Percentiles rank a stretch among this genome's conserved stretches.
phyloP scores from a whole-genome alignment of 1,140 invertebrate species.

The Scaptomyza pallida region DNA sequence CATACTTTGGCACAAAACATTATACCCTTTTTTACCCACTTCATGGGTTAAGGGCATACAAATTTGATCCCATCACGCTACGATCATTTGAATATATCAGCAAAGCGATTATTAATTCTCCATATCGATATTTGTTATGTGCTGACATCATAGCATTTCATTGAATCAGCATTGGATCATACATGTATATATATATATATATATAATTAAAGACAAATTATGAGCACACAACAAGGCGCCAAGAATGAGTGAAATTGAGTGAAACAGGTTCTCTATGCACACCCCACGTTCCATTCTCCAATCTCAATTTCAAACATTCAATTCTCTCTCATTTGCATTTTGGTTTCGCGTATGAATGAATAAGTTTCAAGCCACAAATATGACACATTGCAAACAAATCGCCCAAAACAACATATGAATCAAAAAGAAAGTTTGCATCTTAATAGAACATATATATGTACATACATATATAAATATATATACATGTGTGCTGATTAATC shows the following conservation, averaged over 20 bases:
- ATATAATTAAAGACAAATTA: conserved; percentile 74
- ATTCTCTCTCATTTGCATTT: background rate
- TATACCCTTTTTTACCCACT: no score
- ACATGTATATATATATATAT: no score
- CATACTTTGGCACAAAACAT: no score
- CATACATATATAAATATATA: background rate
- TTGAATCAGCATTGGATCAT: conserved; percentile 54
- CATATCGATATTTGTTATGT: background rate
- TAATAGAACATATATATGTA: background rate
- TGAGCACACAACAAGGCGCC: conserved; percentile 34
- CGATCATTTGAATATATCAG: conserved; percentile 1
- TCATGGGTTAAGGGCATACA: no score
- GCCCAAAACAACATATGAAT: background rate
- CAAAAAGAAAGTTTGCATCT: background rate
- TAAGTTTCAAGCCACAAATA: background rate
- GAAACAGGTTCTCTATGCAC: conserved; percentile 50
- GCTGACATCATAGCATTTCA: conserved; percentile 68
- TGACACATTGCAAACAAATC: background rate
- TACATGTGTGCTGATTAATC: conserved; percentile 6
- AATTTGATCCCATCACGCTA: background rate
- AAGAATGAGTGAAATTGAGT: background rate
- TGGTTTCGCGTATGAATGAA: background rate
- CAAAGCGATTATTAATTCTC: no score
- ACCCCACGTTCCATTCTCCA: background rate
- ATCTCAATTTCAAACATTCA: background rate